Evolutionary conservation across 2,888 invertebrate species (phyloP).

Genomic region (Mylabris sibirica): DNA sequence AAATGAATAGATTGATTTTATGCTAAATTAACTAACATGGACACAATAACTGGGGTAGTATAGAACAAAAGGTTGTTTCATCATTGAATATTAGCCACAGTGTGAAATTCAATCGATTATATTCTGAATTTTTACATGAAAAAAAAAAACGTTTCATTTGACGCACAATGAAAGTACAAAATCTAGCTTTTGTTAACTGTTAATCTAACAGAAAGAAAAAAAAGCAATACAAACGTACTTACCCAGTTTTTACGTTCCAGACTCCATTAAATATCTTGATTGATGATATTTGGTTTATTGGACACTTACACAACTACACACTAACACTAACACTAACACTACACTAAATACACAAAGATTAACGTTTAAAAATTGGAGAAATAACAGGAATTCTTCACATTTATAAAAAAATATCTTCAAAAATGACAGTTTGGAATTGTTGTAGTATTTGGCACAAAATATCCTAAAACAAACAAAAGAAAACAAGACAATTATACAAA

Average conservation of each 20-base stretch:
- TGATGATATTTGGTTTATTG: not conserved
- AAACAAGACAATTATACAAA: not conserved
- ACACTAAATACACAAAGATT: not conserved
- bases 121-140: not conserved
- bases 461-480: constrained; percentile 30
- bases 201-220: not conserved
- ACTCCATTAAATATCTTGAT: not conserved
- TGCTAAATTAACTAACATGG: not conserved
- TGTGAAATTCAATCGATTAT: not conserved
- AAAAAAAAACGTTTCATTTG: not conserved
- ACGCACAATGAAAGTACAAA: too few relatives aligned
- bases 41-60: not conserved
- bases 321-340: not conserved
- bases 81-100: not conserved
- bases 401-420: not conserved
- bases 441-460: constrained; percentile 47
- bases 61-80: not conserved
- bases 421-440: too few relatives aligned
- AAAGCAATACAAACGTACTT: not conserved
- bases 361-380: not conserved
- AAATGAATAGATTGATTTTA: not conserved
- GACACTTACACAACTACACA: not conserved
- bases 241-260: not conserved
- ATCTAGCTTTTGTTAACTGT: too few relatives aligned
- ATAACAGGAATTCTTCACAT: not conserved